Percentiles rank a stretch among this genome's conserved stretches.
Evolutionary conservation across 2,888 invertebrate genomes (phyloP).

Genomic region (Molanna angustata): DNA sequence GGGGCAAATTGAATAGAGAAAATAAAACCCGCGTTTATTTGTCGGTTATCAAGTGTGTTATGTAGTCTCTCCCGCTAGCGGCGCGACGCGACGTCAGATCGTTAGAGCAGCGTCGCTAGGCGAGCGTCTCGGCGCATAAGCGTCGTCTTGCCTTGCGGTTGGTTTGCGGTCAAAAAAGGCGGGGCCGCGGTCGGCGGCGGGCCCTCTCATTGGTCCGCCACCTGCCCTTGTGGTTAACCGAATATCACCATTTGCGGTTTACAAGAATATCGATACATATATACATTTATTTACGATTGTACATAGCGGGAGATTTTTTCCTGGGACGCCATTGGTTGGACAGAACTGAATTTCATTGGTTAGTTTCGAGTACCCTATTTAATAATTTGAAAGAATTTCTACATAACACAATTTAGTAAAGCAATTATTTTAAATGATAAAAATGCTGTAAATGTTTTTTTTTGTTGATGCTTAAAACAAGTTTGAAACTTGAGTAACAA

Average conservation of each 20-base stretch:
- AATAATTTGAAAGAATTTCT: too few species aligned
- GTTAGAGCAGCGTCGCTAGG: constrained; percentile 17
- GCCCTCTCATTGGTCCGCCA: constrained; percentile 58
- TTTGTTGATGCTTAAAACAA: too few species aligned
- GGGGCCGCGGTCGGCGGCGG: constrained; percentile 61
- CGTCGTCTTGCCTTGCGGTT: constrained; percentile 55
- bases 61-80: too few species aligned
- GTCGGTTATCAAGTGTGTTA: too few species aligned
- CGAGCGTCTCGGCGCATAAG: constrained; percentile 36
- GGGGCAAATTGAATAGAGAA: too few species aligned
- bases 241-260: constrained; percentile 54
- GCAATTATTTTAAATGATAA: too few species aligned
- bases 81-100: constrained; percentile 15
- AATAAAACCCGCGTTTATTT: too few species aligned
- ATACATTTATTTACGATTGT: constrained; percentile 31
- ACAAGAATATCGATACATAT: constrained; percentile 49
- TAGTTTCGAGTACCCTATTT: too few species aligned
- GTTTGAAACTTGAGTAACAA: too few species aligned
- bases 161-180: constrained; percentile 64
- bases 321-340: constrained; percentile 46
- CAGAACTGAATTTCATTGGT: too few species aligned
- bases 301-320: constrained; percentile 15
- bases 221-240: constrained; percentile 56
- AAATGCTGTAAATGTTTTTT: too few species aligned
- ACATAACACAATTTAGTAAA: too few species aligned